These are phyloP conservation scores for Enteromius mattozi DNA, from an alignment of 2,797 vertebrate genomes.

Conservation along the genomic window DNA sequence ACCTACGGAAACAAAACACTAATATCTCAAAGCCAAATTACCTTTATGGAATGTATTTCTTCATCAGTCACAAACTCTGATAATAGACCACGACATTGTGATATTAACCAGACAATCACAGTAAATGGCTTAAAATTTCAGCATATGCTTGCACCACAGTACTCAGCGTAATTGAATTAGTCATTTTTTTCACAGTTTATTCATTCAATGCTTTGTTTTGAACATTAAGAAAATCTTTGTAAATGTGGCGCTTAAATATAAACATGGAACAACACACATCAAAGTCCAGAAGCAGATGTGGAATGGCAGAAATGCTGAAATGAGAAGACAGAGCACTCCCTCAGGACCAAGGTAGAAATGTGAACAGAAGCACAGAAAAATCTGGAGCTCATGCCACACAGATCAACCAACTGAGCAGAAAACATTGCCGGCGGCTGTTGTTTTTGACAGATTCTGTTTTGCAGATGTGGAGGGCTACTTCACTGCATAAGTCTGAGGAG, in stretches of 20 bases:
- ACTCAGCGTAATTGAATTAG: neutral
- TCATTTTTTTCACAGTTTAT: neutral
- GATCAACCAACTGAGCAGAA: conserved; percentile 44
- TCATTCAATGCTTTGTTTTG: conserved; percentile 33
- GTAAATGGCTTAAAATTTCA: neutral
- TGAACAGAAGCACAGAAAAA: conserved; percentile 64
- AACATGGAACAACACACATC: conserved; percentile 46
- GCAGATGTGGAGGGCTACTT: conserved; percentile 16
- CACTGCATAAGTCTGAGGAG: neutral
- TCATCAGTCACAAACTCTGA: neutral
- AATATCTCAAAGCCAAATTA: neutral
- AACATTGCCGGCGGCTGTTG: conserved; percentile 28
- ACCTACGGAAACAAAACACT: neutral
- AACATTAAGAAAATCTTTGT: conserved; percentile 26
- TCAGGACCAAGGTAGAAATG: conserved; percentile 55
- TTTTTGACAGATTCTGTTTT: conserved; percentile 17
- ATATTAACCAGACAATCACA: neutral
- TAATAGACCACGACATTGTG: neutral
- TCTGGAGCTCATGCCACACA: conserved; percentile 49
- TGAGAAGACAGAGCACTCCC: conserved; percentile 61
- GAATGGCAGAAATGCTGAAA: conserved; percentile 58
- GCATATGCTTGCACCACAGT: neutral
- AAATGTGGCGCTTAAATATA: conserved; percentile 38
- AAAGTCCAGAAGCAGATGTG: conserved; percentile 67
- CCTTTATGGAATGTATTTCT: neutral